Evolutionary conservation across 2,113 vertebrate genomes (phyloP).

Genomic region (Passer domesticus): DNA sequence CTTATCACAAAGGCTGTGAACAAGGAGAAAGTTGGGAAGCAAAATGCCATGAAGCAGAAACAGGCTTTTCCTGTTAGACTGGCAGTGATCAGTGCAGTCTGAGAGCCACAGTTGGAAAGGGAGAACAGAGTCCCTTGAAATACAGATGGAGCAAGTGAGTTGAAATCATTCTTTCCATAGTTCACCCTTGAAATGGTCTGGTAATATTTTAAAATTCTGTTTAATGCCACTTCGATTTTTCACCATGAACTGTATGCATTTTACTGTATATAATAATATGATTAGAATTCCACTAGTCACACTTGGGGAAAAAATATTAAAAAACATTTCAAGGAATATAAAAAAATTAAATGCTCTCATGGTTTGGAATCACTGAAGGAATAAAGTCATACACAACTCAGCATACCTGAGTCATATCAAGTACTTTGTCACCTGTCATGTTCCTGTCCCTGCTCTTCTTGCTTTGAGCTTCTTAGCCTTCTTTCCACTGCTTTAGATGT

Average conservation of each 20-base stretch:
- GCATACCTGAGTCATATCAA: neutral
- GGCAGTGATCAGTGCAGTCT: slow-evolving; percentile 60
- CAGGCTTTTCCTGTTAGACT: slow-evolving; percentile 65
- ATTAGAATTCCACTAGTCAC: neutral
- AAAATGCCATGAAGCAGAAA: slow-evolving; percentile 73
- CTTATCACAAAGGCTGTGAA: slow-evolving; percentile 62
- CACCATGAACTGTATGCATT: neutral
- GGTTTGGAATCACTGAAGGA: neutral
- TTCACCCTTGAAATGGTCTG: neutral
- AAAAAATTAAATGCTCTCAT: neutral
- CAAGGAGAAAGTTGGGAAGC: slow-evolving; percentile 78
- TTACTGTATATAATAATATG: neutral
- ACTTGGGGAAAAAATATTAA: neutral
- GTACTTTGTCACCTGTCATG: neutral
- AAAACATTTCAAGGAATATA: neutral
- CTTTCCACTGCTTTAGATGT: neutral
- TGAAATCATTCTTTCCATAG: neutral
- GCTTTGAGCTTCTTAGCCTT: neutral
- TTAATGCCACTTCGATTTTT: neutral
- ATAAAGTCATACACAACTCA: neutral
- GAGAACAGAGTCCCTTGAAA: slow-evolving; percentile 71
- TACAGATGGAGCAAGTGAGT: slow-evolving; percentile 76
- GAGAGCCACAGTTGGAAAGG: slow-evolving; percentile 75
- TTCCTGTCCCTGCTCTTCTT: neutral
- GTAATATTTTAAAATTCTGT: neutral